Conservation (phyloP, 2,888 invertebrate genomes). For the Furcula furcula region DNA sequence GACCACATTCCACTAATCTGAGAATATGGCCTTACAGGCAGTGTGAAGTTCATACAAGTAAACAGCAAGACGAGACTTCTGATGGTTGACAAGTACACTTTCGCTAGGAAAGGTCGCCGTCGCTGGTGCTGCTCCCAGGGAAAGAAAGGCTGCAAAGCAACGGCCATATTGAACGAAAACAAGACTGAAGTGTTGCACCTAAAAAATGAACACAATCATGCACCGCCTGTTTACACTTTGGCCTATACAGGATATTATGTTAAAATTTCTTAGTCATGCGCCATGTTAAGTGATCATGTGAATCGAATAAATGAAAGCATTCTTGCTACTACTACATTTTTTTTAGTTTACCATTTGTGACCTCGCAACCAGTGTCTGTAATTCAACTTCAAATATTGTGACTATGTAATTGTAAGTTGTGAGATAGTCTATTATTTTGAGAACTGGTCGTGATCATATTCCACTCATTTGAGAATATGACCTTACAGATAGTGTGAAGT, state of each 20-base stretch:
- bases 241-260: conserved; percentile 29
- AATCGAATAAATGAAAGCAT: too few species aligned
- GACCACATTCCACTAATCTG: too few species aligned
- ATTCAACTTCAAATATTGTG: too few species aligned
- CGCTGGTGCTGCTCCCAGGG: conserved; percentile 58
- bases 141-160: conserved; percentile 49
- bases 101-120: conserved; percentile 35
- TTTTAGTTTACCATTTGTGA: too few species aligned
- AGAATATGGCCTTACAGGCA: too few species aligned
- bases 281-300: too few species aligned
- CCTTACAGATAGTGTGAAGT: conserved; percentile 36
- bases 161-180: conserved; percentile 34
- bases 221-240: conserved; percentile 36
- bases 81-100: conserved; percentile 49
- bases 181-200: conserved; percentile 27
- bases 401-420: too few species aligned
- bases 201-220: conserved; percentile 40
- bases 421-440: too few species aligned
- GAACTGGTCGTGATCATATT: too few species aligned
- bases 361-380: too few species aligned
- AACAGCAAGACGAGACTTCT: conserved; percentile 35
- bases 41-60: conserved; percentile 39
- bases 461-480: too few species aligned
- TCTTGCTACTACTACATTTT: too few species aligned
- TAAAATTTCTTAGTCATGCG: conserved; percentile 34